phyloP scores from a whole-genome alignment of 2,113 vertebrate genomes.

The Petrocephalus microphthalmus region DNA sequence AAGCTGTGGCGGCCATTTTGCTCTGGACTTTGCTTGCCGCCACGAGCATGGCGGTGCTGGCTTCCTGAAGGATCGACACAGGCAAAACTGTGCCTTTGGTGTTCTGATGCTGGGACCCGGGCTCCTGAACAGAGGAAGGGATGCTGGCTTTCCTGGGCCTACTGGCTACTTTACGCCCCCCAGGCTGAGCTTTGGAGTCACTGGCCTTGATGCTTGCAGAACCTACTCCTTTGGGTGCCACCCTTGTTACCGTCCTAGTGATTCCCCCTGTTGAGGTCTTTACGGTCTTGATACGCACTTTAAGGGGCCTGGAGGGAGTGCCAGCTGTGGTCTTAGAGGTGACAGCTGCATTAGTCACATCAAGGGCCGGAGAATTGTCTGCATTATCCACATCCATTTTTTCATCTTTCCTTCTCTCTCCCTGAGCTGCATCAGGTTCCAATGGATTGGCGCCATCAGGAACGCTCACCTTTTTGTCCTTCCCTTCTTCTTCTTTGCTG shows the following conservation, averaged over 20 bases:
- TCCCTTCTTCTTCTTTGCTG: constrained; percentile 22
- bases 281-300: constrained; percentile 91
- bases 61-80: constrained; percentile 74
- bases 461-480: constrained; percentile 25
- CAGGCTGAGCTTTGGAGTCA: constrained; percentile 40
- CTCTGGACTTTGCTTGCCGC: constrained; percentile 71
- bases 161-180: constrained; percentile 30
- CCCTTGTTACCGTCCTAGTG: constrained; percentile 74
- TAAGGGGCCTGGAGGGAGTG: constrained; percentile 69
- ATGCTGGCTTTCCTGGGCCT: constrained; percentile 37
- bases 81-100: constrained; percentile 75
- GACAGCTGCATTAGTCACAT: not conserved
- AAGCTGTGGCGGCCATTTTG: constrained; percentile 52
- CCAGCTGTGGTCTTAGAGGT: constrained; percentile 36
- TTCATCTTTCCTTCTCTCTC: constrained; percentile 21
- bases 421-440: constrained; percentile 21
- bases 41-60: constrained; percentile 87
- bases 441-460: not conserved
- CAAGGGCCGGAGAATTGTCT: constrained; percentile 28
- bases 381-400: constrained; percentile 41
- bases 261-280: constrained; percentile 77
- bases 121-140: constrained; percentile 49
- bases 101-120: constrained; percentile 54
- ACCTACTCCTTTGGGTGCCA: constrained; percentile 57
- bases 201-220: constrained; percentile 33